A percentile compares a stretch with the other conserved stretches of the same genome.
Conservation (phyloP, 2,888 invertebrate genomes). For the Caenorhabditis sp. region DNA sequence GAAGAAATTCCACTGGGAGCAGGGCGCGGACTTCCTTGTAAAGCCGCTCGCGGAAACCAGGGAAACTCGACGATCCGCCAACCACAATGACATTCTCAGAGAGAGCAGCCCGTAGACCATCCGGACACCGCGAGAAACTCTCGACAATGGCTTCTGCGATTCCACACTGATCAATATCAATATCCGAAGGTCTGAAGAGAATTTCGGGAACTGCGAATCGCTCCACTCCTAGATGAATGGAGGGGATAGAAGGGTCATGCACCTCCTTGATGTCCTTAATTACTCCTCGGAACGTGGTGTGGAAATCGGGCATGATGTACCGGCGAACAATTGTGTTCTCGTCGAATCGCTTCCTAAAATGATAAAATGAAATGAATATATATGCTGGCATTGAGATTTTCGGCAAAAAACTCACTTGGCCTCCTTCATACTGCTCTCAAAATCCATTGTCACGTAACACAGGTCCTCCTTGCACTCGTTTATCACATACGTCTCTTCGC, state of each 20-base stretch:
- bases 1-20: conserved; percentile 50
- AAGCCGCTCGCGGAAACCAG: conserved; percentile 91
- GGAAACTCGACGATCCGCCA: conserved; percentile 91
- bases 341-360: conserved; percentile 32
- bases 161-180: conserved; percentile 94
- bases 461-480: conserved; percentile 97
- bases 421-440: conserved; percentile 89
- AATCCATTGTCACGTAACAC: conserved; percentile 93
- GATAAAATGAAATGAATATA: not conserved
- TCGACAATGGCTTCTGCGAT: conserved; percentile 85
- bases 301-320: conserved; percentile 97
- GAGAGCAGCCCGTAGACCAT: conserved; percentile 88
- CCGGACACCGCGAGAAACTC: conserved; percentile 74
- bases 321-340: conserved; percentile 85
- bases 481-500: conserved; percentile 84
- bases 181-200: conserved; percentile 93
- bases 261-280: conserved; percentile 85
- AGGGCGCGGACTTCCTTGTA: conserved; percentile 62
- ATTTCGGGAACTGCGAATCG: conserved; percentile 95
- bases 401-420: conserved; percentile 52
- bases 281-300: conserved; percentile 83
- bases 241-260: conserved; percentile 39
- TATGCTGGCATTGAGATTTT: not conserved
- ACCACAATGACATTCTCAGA: conserved; percentile 89
- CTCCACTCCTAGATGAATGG: conserved; percentile 93